Percentiles rank a stretch among this genome's conserved stretches.
Conservation (phyloP, 1,140 invertebrate species). For the Leptinotarsa texana region DNA sequence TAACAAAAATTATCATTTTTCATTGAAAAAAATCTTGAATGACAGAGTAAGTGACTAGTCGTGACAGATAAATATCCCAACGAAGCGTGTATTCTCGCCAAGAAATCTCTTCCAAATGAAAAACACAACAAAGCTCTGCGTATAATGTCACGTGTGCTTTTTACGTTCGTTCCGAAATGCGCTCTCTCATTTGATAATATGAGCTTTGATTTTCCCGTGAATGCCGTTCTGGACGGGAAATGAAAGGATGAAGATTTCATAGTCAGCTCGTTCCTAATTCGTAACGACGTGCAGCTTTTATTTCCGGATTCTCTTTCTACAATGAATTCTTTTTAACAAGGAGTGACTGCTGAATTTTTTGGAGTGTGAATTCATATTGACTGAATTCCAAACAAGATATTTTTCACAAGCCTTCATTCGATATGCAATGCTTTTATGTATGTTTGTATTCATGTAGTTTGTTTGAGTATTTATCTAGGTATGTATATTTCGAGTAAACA, state of each 20-base stretch:
- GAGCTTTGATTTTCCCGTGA: conserved; percentile 16
- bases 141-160: conserved; percentile 18
- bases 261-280: conserved; percentile 14
- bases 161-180: conserved; percentile 6
- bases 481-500: too few relatives aligned
- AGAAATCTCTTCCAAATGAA: not conserved
- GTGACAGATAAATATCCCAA: too few relatives aligned
- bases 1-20: too few relatives aligned
- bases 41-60: too few relatives aligned
- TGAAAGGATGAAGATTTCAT: conserved; percentile 17
- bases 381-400: too few relatives aligned
- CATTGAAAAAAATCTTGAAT: too few relatives aligned
- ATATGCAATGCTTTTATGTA: too few relatives aligned
- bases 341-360: not conserved
- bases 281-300: not conserved
- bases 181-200: conserved; percentile 13
- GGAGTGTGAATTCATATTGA: not conserved
- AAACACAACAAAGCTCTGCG: conserved; percentile 1
- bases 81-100: not conserved
- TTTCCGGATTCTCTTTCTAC: not conserved
- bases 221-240: not conserved
- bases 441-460: too few relatives aligned
- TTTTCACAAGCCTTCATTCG: too few relatives aligned
- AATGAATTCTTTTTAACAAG: not conserved
- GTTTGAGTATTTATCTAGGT: too few relatives aligned